phyloP scores from a whole-genome alignment of 64 coral and sea anemone species.

The Cladopsammia gracilis region DNA sequence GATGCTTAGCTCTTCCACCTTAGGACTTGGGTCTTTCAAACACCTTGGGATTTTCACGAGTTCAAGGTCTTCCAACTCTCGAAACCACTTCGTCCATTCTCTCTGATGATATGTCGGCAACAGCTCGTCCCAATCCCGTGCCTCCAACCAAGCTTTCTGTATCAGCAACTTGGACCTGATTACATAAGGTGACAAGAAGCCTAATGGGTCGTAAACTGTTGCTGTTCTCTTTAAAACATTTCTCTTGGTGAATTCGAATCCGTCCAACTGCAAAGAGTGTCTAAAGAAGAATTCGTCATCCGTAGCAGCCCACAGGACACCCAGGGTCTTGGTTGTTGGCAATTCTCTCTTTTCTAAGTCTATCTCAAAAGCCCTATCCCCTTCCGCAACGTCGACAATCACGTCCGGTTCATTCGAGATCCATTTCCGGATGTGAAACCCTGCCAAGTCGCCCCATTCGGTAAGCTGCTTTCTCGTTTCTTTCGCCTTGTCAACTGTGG shows the following conservation, averaged over 20 bases:
- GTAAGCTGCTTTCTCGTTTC: constrained; percentile 32
- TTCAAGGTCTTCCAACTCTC: constrained; percentile 40
- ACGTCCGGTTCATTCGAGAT: constrained; percentile 56
- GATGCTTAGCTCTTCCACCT: constrained; percentile 18
- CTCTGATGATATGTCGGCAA: constrained; percentile 25
- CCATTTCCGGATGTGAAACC: constrained; percentile 78
- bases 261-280: constrained; percentile 30
- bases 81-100: constrained; percentile 66
- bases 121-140: constrained; percentile 20
- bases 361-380: constrained; percentile 54
- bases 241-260: constrained; percentile 67
- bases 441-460: too few species aligned
- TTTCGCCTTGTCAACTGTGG: constrained; percentile 12
- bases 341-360: too few species aligned
- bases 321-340: too few species aligned
- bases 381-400: constrained; percentile 11
- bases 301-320: too few species aligned
- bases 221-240: constrained; percentile 72
- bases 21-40: constrained; percentile 39
- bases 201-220: constrained; percentile 54
- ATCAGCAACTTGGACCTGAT: constrained; percentile 56
- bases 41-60: constrained; percentile 62
- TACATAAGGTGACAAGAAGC: constrained; percentile 64
- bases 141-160: constrained; percentile 51
- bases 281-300: constrained; percentile 60